Percentiles rank a stretch among this genome's conserved stretches.
These are phyloP conservation scores for Sebastes cheni DNA, from an alignment of 2,797 vertebrate genomes.

Conservation along the genomic window DNA sequence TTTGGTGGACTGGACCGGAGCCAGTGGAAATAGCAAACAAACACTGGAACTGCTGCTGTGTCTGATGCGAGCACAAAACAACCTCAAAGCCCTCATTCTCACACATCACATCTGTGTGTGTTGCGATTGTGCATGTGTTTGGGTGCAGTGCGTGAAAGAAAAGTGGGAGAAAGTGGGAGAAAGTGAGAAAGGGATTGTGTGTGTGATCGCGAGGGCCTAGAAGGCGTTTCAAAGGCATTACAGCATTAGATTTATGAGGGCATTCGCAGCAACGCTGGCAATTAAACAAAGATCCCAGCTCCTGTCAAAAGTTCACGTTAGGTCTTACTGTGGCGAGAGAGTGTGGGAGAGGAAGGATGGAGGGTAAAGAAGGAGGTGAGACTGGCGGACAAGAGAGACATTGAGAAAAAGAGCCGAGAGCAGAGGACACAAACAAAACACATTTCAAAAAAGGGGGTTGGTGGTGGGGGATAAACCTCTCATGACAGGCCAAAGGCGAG, in stretches of 20 bases:
- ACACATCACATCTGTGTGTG: conserved; percentile 60
- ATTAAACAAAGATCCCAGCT: conserved; percentile 71
- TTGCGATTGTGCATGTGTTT: conserved; percentile 47
- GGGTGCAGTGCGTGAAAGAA: conserved; percentile 16
- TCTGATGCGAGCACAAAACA: conserved; percentile 70
- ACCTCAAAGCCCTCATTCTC: conserved; percentile 70
- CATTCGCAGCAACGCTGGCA: conserved; percentile 65
- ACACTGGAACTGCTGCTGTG: conserved; percentile 65
- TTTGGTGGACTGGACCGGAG: conserved; percentile 70
- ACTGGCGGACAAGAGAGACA: conserved; percentile 20
- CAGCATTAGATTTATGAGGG: conserved; percentile 67
- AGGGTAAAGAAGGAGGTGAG: conserved; percentile 25
- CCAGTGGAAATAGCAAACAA: conserved; percentile 79
- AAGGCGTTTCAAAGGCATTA: conserved; percentile 68
- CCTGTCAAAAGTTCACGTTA: conserved; percentile 75
- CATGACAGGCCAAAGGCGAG: conserved; percentile 51
- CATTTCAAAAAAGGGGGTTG: conserved; percentile 12
- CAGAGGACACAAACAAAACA: conserved; percentile 44
- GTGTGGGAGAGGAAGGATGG: background rate
- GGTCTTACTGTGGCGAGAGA: conserved; percentile 53
- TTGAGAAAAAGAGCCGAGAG: conserved; percentile 23
- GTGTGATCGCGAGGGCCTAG: conserved; percentile 34
- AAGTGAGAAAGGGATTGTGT: conserved; percentile 19
- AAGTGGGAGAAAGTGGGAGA: conserved; percentile 29
- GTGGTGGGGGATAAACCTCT: conserved; percentile 15